Evolutionary conservation across 1,140 invertebrate species (phyloP), one percentile per base, ranked within the genome.

Genomic region (Drosophila yakuba): DNA sequence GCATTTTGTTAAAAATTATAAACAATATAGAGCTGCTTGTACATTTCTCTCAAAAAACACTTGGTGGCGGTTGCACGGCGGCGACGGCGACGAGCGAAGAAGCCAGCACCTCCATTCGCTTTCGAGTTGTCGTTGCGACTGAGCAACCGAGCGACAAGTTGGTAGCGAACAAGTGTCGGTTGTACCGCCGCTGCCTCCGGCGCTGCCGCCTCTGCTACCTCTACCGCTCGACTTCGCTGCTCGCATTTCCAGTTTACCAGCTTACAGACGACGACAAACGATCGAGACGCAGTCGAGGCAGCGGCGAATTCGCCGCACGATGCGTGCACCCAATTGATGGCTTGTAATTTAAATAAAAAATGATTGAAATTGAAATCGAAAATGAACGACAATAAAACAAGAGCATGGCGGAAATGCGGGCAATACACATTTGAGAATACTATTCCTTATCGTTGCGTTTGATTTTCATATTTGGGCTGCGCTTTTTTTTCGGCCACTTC

Each of bases 21-120:
- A 76, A 73, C 79, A 86, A 76, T 56, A 59, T 51, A 74, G 32
- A 32, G 32, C 32, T 62, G 57, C 41, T 47, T 17, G 17, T 68
- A 78, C 67, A 77, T 84, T 81, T 81, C 59, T 83, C 83, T 88
- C 62, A 82, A 66, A 78, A 75, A 86, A 60, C 74, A 85, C 79
- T 82, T 71, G 48, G 57, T 39, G 57, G 55, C 57, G 76, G 82
- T 72, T 76, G 84, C 83, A 88, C 79, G 63, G 61, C 80, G 84
- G 80, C 83, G 83, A 60, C 72, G 67, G 52, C 77, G 71, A 78
- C 68, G 68, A 78, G 55, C 61, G 73, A 44, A 67, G 54, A 62
- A 80, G 84, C 80, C 84, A 89, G 77, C 84, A 89, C 85, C 84
- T 89, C 85, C 80, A 89, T 89, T 89, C 84, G 84, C 84, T 83